A percentile compares a stretch with the other conserved stretches of the same genome.
These are phyloP conservation scores for Megaptera novaeangliae DNA, from an alignment of 2,113 vertebrate genomes.

Conservation along the genomic window DNA sequence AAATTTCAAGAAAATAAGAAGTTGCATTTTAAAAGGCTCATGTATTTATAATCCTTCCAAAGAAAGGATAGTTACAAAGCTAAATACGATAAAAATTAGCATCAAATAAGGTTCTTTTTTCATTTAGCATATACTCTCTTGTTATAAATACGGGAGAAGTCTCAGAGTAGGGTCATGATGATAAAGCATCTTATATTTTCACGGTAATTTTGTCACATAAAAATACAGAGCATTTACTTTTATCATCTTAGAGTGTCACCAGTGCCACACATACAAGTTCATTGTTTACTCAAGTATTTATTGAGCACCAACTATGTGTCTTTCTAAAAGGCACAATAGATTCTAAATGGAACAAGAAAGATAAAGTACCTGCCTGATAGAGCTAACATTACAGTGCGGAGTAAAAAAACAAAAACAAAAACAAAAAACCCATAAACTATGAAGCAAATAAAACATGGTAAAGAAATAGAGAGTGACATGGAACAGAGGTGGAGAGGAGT, in stretches of 20 bases:
- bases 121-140: background rate
- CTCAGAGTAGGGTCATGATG: background rate
- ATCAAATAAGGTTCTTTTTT: background rate
- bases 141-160: background rate
- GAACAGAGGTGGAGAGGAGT: background rate
- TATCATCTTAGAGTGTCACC: background rate
- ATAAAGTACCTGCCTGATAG: background rate
- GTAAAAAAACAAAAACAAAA: background rate
- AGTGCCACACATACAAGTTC: background rate
- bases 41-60: background rate
- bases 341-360: background rate
- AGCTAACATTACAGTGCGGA: background rate
- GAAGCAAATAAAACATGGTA: background rate
- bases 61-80: background rate
- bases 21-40: background rate
- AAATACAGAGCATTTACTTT: background rate
- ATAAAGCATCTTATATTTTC: background rate
- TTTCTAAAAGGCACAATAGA: background rate
- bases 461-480: background rate
- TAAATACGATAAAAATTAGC: background rate
- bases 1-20: conserved; percentile 13
- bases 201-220: background rate
- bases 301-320: background rate
- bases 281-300: background rate
- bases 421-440: background rate